Base-by-base conservation (phyloP, 1,140 invertebrate genomes). In the Eulimnadia texana region DNA sequence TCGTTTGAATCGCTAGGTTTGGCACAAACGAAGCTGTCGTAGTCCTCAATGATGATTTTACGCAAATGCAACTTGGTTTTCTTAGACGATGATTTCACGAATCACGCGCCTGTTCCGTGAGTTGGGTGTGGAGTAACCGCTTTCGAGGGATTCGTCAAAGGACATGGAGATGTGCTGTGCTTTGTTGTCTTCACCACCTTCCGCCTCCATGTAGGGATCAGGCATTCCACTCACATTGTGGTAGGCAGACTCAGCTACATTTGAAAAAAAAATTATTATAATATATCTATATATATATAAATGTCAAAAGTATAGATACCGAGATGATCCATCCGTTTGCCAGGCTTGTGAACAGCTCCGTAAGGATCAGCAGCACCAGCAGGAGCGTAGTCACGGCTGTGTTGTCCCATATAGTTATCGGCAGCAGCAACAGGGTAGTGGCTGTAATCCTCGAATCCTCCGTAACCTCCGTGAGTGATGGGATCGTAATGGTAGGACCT, bases 71-170 rank as follows among this genome's bases (percentile, higher is more conserved):
- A n/a, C n/a, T n/a, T 53, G 28, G 9, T 6, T 59, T 47, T 47
- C 23, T 28, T 54, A 95, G 70, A 95, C 91, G 73, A 94, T 93
- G 72, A 94, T 93, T 74, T 93, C 91, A 63, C 90, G 80, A 69
- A 94, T 93, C 70, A 94, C 89, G 70, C 90, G 77, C 60, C 89
- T 79, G 66, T 85, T 87, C 68, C 89, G 82, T 65, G 88, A 90
- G 76, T 92, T 93, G 49, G 90, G 90, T 61, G 90, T 93, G 50
- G 90, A 93, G 72, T 92, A 93, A 9, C 90, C 90, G 54, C 88
- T 91, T 73, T 93, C 90, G 13, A 92, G 78, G 64, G 86, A 90
- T 73, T 93, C 90, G 74, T 93, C 91, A 73, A 91, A 93, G 69
- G 86, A 87, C 61, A 92, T 78, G 80, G 71, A 90, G 87, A 69